Conservation (phyloP, 1,140 invertebrate species). For the Mamestra configurata region DNA sequence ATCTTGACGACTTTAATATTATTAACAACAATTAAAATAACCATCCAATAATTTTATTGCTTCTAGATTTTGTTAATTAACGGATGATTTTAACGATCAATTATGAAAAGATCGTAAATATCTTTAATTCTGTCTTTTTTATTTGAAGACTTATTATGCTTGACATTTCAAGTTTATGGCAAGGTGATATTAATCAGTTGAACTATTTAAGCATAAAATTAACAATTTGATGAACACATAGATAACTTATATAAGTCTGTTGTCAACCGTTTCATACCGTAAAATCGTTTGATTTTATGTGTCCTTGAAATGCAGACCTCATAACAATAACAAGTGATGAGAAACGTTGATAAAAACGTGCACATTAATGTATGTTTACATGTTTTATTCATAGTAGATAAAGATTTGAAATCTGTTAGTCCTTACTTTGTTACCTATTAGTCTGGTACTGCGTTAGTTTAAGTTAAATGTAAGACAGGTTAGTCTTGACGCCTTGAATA, state of each 20-base stretch:
- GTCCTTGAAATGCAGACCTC: constrained; percentile 17
- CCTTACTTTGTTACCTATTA: not conserved
- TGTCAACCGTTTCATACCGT: not conserved
- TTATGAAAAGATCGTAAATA: constrained; percentile 44
- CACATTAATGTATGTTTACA: constrained; percentile 14
- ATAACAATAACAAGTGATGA: constrained; percentile 21
- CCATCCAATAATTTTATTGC: constrained; percentile 25
- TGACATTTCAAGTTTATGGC: constrained; percentile 42
- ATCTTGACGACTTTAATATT: too few species aligned
- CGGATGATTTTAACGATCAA: constrained; percentile 42
- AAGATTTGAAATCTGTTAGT: constrained; percentile 12
- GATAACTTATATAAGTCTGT: not conserved
- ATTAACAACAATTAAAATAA: constrained; percentile 12
- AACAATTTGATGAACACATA: constrained; percentile 13
- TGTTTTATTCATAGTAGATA: constrained; percentile 33
- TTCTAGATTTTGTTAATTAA: constrained; percentile 44
- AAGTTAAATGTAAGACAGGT: too few species aligned
- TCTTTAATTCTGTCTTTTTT: constrained; percentile 7
- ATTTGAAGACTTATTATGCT: constrained; percentile 21
- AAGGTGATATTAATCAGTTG: constrained; percentile 28
- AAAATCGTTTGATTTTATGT: too few species aligned
- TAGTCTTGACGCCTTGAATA: too few species aligned
- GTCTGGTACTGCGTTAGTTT: too few species aligned
- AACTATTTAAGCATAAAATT: constrained; percentile 42
- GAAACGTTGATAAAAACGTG: constrained; percentile 29